Evolutionary conservation across 2,888 invertebrate species (phyloP).

Genomic region (Eucera pruinosa): DNA sequence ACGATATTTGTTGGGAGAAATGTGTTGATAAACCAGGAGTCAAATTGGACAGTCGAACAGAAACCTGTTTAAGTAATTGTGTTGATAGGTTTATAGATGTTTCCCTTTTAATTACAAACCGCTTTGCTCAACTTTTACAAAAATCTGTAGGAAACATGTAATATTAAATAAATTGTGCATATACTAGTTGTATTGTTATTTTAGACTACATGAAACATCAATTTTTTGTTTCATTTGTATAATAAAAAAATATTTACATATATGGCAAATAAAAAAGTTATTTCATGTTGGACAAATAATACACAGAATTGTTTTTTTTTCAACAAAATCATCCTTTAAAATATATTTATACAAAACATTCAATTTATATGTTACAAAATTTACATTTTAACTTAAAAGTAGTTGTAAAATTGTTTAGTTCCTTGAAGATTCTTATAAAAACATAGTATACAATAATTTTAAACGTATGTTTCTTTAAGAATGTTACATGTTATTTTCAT

Average conservation of each 20-base stretch:
- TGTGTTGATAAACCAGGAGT: constrained; percentile 96
- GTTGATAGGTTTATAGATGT: constrained; percentile 98
- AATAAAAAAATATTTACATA: not conserved
- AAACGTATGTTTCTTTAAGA: too few species aligned
- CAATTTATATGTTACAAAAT: constrained; percentile 44
- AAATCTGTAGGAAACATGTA: constrained; percentile 86
- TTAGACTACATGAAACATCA: constrained; percentile 5
- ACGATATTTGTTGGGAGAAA: constrained; percentile 98
- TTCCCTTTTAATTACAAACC: constrained; percentile 93
- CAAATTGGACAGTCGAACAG: constrained; percentile 94
- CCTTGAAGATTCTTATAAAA: constrained; percentile 10
- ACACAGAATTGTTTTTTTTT: constrained; percentile 19
- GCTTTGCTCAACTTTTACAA: constrained; percentile 94
- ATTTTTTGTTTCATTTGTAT: constrained; percentile 24
- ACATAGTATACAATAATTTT: constrained; percentile 1
- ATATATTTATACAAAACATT: constrained; percentile 39
- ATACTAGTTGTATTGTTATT: constrained; percentile 14
- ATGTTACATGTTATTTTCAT: constrained; percentile 15
- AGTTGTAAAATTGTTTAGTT: constrained; percentile 5
- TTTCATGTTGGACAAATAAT: constrained; percentile 14
- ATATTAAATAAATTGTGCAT: constrained; percentile 13
- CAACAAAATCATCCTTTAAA: constrained; percentile 21
- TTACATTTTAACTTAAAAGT: constrained; percentile 30
- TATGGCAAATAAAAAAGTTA: not conserved
- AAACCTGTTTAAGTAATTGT: constrained; percentile 96